Percentiles rank a stretch among this genome's conserved stretches.
Evolutionary conservation across 2,113 vertebrate species (phyloP).

Genomic region (Elgaria multicarinata): DNA sequence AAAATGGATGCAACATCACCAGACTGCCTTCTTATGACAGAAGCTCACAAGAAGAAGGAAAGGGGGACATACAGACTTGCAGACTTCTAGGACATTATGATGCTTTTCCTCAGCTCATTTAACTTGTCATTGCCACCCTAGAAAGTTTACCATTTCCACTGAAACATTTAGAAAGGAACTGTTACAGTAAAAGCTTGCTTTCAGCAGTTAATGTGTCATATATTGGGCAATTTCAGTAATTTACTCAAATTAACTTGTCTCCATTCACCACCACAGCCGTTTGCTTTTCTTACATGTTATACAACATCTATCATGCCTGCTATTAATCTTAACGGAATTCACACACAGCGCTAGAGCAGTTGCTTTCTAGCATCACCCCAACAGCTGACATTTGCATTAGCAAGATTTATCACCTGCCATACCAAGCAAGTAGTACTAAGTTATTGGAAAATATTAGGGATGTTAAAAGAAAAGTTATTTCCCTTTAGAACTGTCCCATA

Average conservation of each 20-base stretch:
- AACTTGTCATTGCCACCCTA: background rate
- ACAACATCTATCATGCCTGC: background rate
- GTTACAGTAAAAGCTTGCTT: background rate
- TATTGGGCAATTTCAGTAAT: conserved; percentile 20
- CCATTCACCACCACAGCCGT: background rate
- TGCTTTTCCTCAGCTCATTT: background rate
- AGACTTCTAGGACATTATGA: background rate
- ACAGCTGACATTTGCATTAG: background rate
- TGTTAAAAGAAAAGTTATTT: background rate
- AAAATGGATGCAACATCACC: background rate
- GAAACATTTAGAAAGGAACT: conserved; percentile 12
- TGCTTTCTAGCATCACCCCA: background rate
- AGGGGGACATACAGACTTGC: background rate
- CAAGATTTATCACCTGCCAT: background rate
- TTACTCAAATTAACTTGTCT: conserved; percentile 9
- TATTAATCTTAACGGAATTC: background rate
- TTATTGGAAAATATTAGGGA: conserved; percentile 4
- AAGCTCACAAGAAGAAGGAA: background rate
- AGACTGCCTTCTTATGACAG: background rate
- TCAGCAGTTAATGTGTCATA: background rate
- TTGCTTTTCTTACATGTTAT: background rate
- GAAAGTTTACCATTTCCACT: conserved; percentile 8
- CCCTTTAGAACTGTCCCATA: background rate
- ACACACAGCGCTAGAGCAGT: background rate
- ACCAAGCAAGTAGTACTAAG: background rate